phyloP scores from a whole-genome alignment of 2,113 vertebrate species.

The Chaetorhynchus papuensis region DNA sequence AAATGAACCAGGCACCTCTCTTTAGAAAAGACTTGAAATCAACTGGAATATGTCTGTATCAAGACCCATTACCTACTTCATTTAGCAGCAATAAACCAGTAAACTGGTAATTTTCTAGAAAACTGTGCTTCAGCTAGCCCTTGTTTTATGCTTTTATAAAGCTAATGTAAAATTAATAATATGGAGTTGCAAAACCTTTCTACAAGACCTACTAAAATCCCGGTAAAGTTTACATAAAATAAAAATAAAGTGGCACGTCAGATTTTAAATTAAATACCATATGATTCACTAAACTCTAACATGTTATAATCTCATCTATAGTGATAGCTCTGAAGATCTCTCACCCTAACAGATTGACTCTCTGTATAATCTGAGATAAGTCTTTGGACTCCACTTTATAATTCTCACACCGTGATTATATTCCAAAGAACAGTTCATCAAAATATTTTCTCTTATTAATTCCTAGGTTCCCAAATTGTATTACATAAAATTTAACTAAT shows the following conservation, averaged over 20 bases:
- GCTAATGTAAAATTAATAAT: neutral
- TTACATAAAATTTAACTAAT: neutral
- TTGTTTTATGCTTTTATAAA: neutral
- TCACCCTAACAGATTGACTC: neutral
- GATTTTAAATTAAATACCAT: neutral
- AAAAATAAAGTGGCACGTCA: neutral
- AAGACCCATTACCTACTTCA: neutral
- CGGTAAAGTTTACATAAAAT: neutral
- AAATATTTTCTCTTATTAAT: neutral
- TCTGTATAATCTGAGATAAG: neutral
- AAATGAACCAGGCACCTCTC: neutral
- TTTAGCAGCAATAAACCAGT: neutral
- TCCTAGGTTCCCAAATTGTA: neutral
- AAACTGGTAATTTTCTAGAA: neutral
- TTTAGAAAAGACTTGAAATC: neutral
- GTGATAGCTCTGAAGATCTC: neutral
- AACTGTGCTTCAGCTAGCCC: neutral
- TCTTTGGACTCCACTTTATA: neutral
- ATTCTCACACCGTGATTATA: neutral
- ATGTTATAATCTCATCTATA: neutral
- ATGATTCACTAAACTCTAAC: neutral
- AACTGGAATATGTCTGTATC: neutral
- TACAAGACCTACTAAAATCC: neutral
- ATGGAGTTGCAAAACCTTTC: neutral
- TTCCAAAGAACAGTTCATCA: neutral